Evolutionary conservation across 2,113 vertebrate genomes (phyloP).

Genomic region (Phrynosoma blainvillii): DNA sequence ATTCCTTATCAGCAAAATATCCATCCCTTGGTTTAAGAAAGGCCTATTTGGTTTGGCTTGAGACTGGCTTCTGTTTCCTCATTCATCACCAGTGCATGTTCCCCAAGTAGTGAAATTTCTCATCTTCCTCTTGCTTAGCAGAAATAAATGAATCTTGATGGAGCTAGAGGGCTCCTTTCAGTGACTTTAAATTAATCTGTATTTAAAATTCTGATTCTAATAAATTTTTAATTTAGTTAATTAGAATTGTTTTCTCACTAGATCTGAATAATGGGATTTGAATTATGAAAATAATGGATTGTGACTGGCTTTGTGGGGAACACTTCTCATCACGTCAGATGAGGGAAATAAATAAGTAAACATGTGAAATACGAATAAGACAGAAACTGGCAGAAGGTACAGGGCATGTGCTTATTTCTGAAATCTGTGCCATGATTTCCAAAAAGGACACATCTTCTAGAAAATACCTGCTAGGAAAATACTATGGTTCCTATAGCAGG

Average conservation of each 20-base stretch:
- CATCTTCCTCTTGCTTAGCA: slow-evolving; percentile 10
- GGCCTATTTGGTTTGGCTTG: neutral
- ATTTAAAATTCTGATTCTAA: slow-evolving; percentile 57
- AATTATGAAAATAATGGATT: neutral
- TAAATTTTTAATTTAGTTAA: slow-evolving; percentile 62
- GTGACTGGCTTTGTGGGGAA: neutral
- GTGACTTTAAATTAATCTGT: slow-evolving; percentile 42
- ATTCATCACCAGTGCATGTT: neutral
- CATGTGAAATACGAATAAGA: rapidly evolving
- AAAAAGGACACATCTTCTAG: neutral
- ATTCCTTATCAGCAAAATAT: neutral
- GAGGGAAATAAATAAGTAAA: rapidly evolving
- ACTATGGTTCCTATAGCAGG: neutral
- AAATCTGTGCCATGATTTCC: neutral
- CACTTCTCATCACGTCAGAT: rapidly evolving
- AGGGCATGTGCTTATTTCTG: neutral
- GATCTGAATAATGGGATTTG: slow-evolving; percentile 46
- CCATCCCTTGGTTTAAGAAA: neutral
- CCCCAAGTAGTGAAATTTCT: neutral
- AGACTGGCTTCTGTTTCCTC: neutral
- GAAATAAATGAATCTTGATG: neutral
- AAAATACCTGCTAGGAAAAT: neutral
- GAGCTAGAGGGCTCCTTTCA: neutral
- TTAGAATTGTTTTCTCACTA: slow-evolving; percentile 60
- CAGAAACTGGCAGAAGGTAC: neutral